Percentiles rank a stretch among this genome's conserved stretches.
phyloP scores from a whole-genome alignment of 2,797 vertebrate species.

The Gadopsis bispinosus region DNA sequence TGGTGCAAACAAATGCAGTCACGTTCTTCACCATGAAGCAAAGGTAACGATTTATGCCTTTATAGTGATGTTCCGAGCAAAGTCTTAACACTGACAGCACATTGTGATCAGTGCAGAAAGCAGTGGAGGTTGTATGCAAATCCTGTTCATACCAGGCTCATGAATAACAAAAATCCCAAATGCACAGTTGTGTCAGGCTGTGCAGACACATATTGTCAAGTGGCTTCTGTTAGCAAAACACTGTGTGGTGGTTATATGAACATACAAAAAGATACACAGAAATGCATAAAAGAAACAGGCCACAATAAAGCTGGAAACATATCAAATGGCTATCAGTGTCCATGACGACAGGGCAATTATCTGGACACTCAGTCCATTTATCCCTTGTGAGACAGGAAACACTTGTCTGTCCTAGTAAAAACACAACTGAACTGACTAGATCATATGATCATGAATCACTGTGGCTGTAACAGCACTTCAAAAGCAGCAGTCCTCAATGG shows the following conservation, averaged over 20 bases:
- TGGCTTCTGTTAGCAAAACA: slow-evolving; percentile 1
- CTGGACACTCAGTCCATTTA: slow-evolving; percentile 16
- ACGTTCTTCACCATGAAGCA: background rate
- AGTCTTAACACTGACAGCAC: background rate
- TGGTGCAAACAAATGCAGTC: background rate
- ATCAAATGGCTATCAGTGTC: slow-evolving; percentile 4
- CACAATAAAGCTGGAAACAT: background rate
- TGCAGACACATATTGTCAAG: background rate
- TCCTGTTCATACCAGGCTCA: background rate
- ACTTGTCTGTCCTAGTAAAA: background rate
- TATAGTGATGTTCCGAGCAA: background rate
- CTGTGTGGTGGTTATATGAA: background rate
- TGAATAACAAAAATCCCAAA: slow-evolving; percentile 29
- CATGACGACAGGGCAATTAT: slow-evolving; percentile 38
- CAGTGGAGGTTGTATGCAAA: slow-evolving; percentile 5
- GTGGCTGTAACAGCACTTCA: background rate
- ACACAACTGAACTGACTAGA: background rate
- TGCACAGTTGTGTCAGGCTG: background rate
- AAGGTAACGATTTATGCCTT: no score
- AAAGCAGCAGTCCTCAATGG: background rate
- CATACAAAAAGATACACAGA: background rate
- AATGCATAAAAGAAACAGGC: background rate
- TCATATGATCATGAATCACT: background rate
- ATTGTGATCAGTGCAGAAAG: slow-evolving; percentile 59
- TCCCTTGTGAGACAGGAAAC: slow-evolving; percentile 23